These are phyloP conservation scores for Morelia viridis DNA, from an alignment of 2,797 vertebrate species.

Conservation along the genomic window DNA sequence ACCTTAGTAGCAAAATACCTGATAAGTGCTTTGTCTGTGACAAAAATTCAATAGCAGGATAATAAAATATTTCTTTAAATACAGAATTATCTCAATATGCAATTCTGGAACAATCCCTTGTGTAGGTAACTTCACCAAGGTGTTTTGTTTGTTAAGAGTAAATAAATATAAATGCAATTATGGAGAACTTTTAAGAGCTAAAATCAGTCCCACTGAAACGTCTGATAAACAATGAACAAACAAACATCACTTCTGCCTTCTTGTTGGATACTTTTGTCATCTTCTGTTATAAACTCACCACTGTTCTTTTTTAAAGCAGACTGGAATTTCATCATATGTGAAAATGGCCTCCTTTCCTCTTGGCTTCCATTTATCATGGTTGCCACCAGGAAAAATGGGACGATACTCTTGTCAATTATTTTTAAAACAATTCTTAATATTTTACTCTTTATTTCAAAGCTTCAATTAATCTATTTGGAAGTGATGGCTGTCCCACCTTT, in stretches of 20 bases:
- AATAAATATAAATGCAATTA: not conserved
- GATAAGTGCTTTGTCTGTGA: not conserved
- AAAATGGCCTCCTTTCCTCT: not conserved
- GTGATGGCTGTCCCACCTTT: conserved; percentile 10
- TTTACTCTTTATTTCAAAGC: not conserved
- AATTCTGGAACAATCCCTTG: not conserved
- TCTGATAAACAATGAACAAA: not conserved
- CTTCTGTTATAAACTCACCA: not conserved
- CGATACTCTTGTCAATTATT: not conserved
- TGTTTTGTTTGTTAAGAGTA: not conserved
- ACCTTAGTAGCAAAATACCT: not conserved
- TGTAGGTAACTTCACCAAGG: not conserved
- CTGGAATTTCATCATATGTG: not conserved
- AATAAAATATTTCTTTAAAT: not conserved
- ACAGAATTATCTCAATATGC: not conserved
- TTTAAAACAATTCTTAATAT: not conserved
- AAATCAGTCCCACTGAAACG: not conserved
- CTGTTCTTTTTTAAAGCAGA: not conserved
- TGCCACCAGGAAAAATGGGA: not conserved
- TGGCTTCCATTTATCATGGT: not conserved
- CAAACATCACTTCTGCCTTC: not conserved
- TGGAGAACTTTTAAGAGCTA: not conserved
- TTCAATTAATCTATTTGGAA: not conserved
- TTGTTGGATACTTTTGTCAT: too few relatives aligned
- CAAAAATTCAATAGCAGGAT: not conserved